Conservation (phyloP, 2,888 invertebrate species). For the Campoplex capitator region DNA sequence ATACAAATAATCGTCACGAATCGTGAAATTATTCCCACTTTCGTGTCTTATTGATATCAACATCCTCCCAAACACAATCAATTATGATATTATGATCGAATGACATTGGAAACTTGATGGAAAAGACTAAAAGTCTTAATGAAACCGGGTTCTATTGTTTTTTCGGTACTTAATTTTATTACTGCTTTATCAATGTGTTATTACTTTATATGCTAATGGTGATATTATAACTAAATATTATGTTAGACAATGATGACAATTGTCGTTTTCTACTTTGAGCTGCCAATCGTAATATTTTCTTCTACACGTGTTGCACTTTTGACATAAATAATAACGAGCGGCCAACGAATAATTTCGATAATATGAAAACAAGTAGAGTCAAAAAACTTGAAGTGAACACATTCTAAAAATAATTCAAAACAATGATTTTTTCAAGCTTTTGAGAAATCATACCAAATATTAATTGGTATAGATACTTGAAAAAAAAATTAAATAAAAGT, state of each 20-base stretch:
- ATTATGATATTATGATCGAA: conserved; percentile 1
- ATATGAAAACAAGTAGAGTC: neutral
- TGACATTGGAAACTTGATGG: conserved; percentile 8
- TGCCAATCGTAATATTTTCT: neutral
- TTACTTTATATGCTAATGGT: neutral
- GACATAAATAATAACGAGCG: neutral
- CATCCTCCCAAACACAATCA: neutral
- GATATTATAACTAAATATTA: neutral
- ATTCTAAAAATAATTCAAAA: no score
- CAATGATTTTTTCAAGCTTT: neutral
- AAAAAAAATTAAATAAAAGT: neutral
- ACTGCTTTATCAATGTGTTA: neutral
- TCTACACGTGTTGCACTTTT: neutral
- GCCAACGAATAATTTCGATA: neutral
- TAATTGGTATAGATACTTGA: neutral
- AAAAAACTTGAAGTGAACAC: no score
- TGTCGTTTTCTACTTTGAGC: neutral
- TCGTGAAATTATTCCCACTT: neutral
- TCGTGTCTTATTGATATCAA: neutral
- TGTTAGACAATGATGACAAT: neutral
- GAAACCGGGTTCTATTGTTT: neutral
- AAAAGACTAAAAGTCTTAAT: conserved; percentile 11
- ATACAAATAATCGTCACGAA: neutral
- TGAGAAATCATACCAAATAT: neutral
- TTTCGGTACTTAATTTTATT: neutral